Conservation (phyloP, 2,113 vertebrate genomes). For the Tachuris rubrigastra region DNA sequence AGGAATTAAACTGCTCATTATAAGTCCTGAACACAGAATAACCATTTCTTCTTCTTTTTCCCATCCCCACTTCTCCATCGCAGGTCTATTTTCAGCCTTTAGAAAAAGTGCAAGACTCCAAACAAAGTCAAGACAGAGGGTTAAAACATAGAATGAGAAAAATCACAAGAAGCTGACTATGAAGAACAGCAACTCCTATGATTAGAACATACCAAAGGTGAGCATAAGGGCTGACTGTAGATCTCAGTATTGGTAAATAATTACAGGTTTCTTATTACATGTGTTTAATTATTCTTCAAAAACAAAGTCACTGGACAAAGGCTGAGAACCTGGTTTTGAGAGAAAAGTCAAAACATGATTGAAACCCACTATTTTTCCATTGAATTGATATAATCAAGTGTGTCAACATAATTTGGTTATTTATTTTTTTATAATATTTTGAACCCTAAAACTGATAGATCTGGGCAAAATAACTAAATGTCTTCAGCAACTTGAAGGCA, state of each 20-base stretch:
- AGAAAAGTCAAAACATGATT: not conserved
- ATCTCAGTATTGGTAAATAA: not conserved
- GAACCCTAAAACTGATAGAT: not conserved
- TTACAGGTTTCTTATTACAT: fast-evolving
- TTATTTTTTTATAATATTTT: not conserved
- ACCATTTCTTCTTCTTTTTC: not conserved
- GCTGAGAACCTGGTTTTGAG: not conserved
- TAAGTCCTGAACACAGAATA: not conserved
- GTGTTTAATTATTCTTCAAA: not conserved
- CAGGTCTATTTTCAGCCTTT: not conserved
- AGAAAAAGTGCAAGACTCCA: not conserved
- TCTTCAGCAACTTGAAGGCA: not conserved
- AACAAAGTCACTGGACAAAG: fast-evolving
- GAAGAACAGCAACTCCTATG: not conserved
- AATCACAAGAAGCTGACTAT: not conserved
- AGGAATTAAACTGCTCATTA: not conserved
- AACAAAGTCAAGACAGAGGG: not conserved
- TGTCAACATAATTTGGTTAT: not conserved
- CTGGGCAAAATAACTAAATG: not conserved
- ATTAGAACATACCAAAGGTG: not conserved
- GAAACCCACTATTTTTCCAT: not conserved
- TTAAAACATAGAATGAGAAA: not conserved
- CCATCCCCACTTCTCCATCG: not conserved
- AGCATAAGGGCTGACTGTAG: not conserved
- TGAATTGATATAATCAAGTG: not conserved